phyloP scores from a whole-genome alignment of 2,113 vertebrate genomes.

The Plecturocebus donacophilus region DNA sequence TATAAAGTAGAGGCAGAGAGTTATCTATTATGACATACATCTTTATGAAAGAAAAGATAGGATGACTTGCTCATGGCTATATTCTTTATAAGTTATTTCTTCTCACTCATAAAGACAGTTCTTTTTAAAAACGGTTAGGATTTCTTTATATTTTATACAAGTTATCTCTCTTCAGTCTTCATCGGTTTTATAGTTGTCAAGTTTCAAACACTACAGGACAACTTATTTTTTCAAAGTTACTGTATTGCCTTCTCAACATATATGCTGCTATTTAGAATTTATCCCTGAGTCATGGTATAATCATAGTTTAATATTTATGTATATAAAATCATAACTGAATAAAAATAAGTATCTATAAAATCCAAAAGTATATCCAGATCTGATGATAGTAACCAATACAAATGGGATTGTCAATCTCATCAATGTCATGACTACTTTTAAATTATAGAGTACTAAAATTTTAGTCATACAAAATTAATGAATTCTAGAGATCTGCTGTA shows the following conservation, averaged over 20 bases:
- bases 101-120: constrained; percentile 29
- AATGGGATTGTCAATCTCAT: background rate
- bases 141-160: constrained; percentile 27
- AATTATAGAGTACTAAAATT: background rate
- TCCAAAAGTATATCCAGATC: background rate
- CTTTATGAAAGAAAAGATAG: constrained; percentile 38
- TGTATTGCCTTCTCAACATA: background rate
- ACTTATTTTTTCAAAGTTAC: constrained; percentile 22
- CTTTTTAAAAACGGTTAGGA: background rate
- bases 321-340: background rate
- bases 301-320: background rate
- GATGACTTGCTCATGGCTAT: constrained; percentile 38
- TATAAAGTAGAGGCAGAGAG: constrained; percentile 33
- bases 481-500: background rate
- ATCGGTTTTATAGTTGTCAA: constrained; percentile 8
- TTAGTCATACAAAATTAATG: background rate
- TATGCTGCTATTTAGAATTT: background rate
- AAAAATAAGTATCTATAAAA: background rate
- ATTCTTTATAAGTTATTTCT: constrained; percentile 54
- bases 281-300: background rate
- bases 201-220: constrained; percentile 26
- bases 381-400: background rate
- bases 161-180: constrained; percentile 2
- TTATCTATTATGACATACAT: constrained; percentile 49
- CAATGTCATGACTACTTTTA: background rate